These are phyloP conservation scores for Microctenopoma steveboyesi DNA, from an alignment of 2,797 vertebrate genomes.

Conservation along the genomic window DNA sequence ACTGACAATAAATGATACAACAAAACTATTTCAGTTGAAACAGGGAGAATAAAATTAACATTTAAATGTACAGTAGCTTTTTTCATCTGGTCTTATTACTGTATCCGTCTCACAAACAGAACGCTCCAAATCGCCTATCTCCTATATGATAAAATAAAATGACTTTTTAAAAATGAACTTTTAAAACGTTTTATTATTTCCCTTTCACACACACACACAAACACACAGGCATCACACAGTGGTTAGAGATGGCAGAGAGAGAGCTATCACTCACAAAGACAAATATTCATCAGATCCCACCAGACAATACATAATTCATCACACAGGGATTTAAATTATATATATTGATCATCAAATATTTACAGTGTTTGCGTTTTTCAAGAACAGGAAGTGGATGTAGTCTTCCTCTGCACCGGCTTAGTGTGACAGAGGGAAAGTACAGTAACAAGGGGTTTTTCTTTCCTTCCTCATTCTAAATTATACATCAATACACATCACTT, in stretches of 20 bases:
- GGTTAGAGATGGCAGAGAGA: slow-evolving; percentile 42
- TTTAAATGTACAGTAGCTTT: neutral
- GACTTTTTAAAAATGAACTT: neutral
- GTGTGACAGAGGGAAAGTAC: slow-evolving; percentile 8
- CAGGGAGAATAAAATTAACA: neutral
- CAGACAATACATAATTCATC: slow-evolving; percentile 77
- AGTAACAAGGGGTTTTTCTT: slow-evolving; percentile 22
- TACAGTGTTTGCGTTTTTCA: slow-evolving; percentile 76
- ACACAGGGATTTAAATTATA: slow-evolving; percentile 79
- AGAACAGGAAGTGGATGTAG: slow-evolving; percentile 53
- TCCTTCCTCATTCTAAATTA: slow-evolving; percentile 3
- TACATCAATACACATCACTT: slow-evolving; percentile 2
- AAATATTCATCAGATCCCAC: slow-evolving; percentile 79
- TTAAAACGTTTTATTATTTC: slow-evolving; percentile 20
- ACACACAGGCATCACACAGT: slow-evolving; percentile 21
- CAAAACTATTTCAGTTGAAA: neutral
- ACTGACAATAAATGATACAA: neutral
- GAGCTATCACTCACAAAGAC: slow-evolving; percentile 77
- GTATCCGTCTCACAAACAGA: neutral
- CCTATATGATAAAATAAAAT: neutral
- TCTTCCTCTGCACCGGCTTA: slow-evolving; percentile 45
- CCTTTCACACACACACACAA: neutral
- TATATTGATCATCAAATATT: slow-evolving; percentile 81
- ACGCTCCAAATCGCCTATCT: neutral
- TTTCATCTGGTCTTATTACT: neutral